Evolutionary conservation across 1,140 invertebrate genomes (phyloP).

Genomic region (Trigoniulus corallinus): DNA sequence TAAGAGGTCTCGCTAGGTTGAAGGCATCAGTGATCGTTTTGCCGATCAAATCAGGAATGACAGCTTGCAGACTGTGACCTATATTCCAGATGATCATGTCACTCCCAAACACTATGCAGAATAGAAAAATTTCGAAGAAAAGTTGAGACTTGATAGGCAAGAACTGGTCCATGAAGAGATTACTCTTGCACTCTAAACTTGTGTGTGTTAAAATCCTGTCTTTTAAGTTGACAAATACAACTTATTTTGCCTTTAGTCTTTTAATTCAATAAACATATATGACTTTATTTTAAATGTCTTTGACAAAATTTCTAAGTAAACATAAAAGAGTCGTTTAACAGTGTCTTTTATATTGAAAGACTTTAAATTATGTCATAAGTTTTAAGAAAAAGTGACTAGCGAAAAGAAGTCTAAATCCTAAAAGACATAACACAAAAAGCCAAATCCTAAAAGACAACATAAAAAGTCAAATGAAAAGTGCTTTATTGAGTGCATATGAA

Average conservation of each 20-base stretch:
- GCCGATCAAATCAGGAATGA: slow-evolving; percentile 66
- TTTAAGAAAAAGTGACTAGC: too few relatives aligned
- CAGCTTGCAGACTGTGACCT: slow-evolving; percentile 79
- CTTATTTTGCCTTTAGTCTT: too few relatives aligned
- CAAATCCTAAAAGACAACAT: slow-evolving; percentile 83
- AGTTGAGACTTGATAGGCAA: slow-evolving; percentile 70
- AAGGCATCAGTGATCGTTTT: slow-evolving; percentile 84
- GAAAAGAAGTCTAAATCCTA: too few relatives aligned
- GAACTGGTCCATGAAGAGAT: slow-evolving; percentile 38
- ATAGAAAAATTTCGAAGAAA: slow-evolving; percentile 93
- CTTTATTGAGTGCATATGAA: slow-evolving; percentile 90
- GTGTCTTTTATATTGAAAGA: too few relatives aligned
- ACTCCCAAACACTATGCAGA: slow-evolving; percentile 89
- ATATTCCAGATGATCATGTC: slow-evolving; percentile 78
- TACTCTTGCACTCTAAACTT: slow-evolving; percentile 37
- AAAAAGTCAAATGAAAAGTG: slow-evolving; percentile 83
- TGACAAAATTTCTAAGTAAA: too few relatives aligned
- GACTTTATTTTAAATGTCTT: too few relatives aligned
- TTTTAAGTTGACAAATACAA: too few relatives aligned
- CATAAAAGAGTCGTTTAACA: too few relatives aligned
- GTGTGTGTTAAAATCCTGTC: too few relatives aligned
- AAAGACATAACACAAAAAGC: too few relatives aligned
- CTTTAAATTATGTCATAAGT: too few relatives aligned
- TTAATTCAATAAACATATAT: too few relatives aligned
- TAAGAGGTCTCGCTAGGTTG: slow-evolving; percentile 70